phyloP scores from a whole-genome alignment of 2,113 vertebrate species.

The Macrotus californicus region DNA sequence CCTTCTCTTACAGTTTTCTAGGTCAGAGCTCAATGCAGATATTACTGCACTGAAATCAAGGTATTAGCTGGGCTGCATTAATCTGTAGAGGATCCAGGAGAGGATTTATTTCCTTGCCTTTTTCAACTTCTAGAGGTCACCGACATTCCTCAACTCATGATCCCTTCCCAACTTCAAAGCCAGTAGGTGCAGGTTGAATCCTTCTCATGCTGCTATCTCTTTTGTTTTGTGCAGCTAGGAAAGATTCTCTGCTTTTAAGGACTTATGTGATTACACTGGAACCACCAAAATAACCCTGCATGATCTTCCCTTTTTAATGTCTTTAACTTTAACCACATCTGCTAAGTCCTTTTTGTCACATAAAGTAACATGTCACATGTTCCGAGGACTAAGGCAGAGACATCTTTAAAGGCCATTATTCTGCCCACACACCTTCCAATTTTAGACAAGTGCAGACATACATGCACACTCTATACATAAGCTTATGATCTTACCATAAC shows the following conservation, averaged over 20 bases:
- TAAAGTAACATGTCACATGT: neutral
- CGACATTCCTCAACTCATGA: neutral
- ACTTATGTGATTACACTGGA: neutral
- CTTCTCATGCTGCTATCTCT: neutral
- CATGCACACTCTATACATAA: neutral
- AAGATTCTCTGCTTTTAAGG: neutral
- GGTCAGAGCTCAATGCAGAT: neutral
- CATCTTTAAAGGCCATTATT: neutral
- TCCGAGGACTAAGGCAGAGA: neutral
- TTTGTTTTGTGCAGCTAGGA: neutral
- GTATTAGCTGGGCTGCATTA: neutral
- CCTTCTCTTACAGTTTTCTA: neutral
- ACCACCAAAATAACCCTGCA: neutral
- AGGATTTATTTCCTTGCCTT: neutral
- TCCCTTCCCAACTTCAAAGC: neutral
- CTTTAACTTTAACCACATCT: neutral
- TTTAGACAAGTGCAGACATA: neutral
- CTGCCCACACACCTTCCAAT: neutral
- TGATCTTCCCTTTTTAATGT: neutral
- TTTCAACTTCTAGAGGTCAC: neutral
- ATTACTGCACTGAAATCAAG: neutral
- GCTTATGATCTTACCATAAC: neutral
- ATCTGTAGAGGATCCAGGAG: neutral
- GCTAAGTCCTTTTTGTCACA: neutral
- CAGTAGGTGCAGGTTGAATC: neutral